phyloP scores from a whole-genome alignment of 2,888 invertebrate genomes.

The Meloe dianella region DNA sequence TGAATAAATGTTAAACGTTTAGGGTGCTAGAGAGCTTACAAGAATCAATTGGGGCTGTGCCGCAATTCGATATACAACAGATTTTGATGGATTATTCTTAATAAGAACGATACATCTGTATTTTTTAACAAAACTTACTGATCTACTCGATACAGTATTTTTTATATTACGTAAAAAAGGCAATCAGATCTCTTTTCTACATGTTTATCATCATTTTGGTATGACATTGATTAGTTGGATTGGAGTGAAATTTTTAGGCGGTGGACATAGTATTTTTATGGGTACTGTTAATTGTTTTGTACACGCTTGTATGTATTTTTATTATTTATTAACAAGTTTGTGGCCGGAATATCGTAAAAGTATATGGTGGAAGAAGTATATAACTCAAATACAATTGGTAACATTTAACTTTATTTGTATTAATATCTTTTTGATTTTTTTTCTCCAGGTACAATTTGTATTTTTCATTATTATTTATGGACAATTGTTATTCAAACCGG shows the following conservation, averaged over 20 bases:
- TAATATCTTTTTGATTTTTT: slow-evolving; percentile 12
- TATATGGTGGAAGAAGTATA: slow-evolving; percentile 84
- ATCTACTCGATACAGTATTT: slow-evolving; percentile 80
- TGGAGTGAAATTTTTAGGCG: slow-evolving; percentile 67
- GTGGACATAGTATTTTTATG: slow-evolving; percentile 71
- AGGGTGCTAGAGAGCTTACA: slow-evolving; percentile 27
- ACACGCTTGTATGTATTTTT: slow-evolving; percentile 81
- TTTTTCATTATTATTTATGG: slow-evolving; percentile 65
- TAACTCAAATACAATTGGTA: slow-evolving; percentile 84
- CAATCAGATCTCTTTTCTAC: slow-evolving; percentile 81
- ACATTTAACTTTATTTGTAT: slow-evolving; percentile 52
- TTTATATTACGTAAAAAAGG: slow-evolving; percentile 85
- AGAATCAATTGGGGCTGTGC: slow-evolving; percentile 63
- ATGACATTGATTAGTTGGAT: slow-evolving; percentile 76
- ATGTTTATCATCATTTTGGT: slow-evolving; percentile 85
- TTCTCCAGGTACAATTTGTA: slow-evolving; percentile 68
- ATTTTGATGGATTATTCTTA: slow-evolving; percentile 66
- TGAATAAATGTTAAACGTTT: background rate
- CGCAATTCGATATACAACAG: slow-evolving; percentile 70
- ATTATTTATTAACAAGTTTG: slow-evolving; percentile 78
- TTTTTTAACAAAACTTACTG: slow-evolving; percentile 73
- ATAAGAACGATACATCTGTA: slow-evolving; percentile 69
- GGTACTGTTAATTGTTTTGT: slow-evolving; percentile 76
- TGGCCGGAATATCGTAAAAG: slow-evolving; percentile 73
- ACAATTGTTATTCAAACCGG: slow-evolving; percentile 58